Conservation (phyloP, 2,113 vertebrate genomes). For the Oreochromis tanganicae region DNA sequence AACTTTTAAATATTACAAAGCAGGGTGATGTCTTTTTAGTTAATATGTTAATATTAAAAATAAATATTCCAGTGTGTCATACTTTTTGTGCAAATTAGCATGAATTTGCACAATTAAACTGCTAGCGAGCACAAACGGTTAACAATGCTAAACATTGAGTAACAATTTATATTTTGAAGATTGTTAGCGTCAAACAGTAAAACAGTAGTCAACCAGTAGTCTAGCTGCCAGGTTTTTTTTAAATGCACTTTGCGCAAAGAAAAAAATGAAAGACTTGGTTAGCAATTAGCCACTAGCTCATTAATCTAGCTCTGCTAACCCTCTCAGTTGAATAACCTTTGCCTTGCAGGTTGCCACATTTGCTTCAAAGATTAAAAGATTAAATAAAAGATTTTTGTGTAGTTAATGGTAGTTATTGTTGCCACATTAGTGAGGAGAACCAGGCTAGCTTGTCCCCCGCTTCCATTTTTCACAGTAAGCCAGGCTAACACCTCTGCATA, state of each 20-base stretch:
- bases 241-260: background rate
- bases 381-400: background rate
- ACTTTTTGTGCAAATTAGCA: background rate
- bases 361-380: background rate
- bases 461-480: background rate
- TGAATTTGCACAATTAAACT: background rate
- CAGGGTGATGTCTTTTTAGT: background rate
- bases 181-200: background rate
- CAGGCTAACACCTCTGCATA: background rate
- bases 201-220: background rate
- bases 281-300: background rate
- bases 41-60: background rate
- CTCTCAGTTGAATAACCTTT: background rate
- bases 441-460: background rate
- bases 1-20: background rate
- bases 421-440: background rate
- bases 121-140: background rate
- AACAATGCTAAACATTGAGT: background rate
- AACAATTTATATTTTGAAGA: background rate
- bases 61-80: background rate
- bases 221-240: background rate
- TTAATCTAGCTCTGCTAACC: background rate
- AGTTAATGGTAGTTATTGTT: background rate
- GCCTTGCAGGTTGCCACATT: background rate
- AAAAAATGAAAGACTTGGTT: background rate